Evolutionary conservation across 2,888 invertebrate genomes (phyloP).

Genomic region (Patella ulyssiponensis): DNA sequence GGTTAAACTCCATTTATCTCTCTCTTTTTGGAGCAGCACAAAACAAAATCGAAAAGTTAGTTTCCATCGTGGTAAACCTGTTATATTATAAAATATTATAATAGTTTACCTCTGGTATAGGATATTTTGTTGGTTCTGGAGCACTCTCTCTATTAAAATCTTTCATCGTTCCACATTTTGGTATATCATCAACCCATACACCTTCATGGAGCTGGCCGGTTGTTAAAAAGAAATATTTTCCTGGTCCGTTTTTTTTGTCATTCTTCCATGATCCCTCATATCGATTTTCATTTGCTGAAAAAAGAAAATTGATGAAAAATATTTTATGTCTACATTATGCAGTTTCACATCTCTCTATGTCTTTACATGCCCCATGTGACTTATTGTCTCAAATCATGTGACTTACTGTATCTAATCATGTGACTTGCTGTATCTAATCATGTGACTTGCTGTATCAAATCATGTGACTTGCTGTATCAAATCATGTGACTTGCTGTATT

Average conservation of each 20-base stretch:
- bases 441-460: no score
- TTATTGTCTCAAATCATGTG: no score
- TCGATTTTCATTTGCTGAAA: conserved; percentile 70
- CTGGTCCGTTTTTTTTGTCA: conserved; percentile 72
- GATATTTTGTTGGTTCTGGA: conserved; percentile 68
- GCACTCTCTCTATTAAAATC: conserved; percentile 71
- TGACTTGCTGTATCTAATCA: no score
- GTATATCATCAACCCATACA: conserved; percentile 71
- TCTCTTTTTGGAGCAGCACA: neutral
- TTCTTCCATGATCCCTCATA: conserved; percentile 73
- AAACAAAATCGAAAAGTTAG: neutral
- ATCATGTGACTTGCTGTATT: no score
- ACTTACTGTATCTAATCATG: no score
- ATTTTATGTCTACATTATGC: no score
- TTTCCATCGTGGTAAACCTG: neutral
- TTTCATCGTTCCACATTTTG: conserved; percentile 72
- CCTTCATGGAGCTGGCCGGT: conserved; percentile 72
- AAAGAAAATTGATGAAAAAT: neutral
- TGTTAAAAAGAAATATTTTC: conserved; percentile 72
- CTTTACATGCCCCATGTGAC: no score
- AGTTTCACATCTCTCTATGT: no score
- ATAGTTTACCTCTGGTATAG: conserved; percentile 63
- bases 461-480: no score
- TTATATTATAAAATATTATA: neutral
- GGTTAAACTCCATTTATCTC: no score